A percentile compares a stretch with the other conserved stretches of the same genome.
Conservation (phyloP, 2,888 invertebrate genomes). For the Nasonovia ribisnigri region DNA sequence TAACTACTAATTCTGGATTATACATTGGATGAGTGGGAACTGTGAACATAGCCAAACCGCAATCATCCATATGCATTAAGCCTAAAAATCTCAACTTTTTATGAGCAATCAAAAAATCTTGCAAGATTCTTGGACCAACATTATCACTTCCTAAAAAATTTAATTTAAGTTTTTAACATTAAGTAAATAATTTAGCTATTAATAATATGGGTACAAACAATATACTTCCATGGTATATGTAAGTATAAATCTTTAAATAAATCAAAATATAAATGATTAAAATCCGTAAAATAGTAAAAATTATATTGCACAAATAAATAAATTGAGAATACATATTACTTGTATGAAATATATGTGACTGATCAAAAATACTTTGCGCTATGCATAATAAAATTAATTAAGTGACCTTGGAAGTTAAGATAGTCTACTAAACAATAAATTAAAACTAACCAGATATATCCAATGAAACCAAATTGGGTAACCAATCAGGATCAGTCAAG, state of each 20-base stretch:
- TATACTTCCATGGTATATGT: neutral
- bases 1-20: conserved; percentile 71
- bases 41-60: conserved; percentile 73
- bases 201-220: neutral
- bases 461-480: conserved; percentile 75
- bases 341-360: neutral
- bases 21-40: conserved; percentile 71
- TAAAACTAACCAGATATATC: conserved; percentile 75
- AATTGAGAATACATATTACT: neutral
- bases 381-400: neutral
- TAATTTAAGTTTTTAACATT: neutral
- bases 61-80: conserved; percentile 73
- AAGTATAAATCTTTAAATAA: neutral
- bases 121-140: conserved; percentile 71
- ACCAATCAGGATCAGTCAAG: conserved; percentile 71
- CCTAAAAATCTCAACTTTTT: conserved; percentile 74
- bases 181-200: neutral
- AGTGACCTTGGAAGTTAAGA: neutral
- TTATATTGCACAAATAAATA: no score
- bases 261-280: neutral
- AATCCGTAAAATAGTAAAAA: neutral
- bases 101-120: conserved; percentile 72
- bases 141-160: conserved; percentile 72
- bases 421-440: neutral
- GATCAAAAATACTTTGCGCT: neutral